Evolutionary conservation across 2,113 vertebrate species (phyloP), one percentile per base, ranked within the genome.

Genomic region (Lepisosteus oculatus): DNA sequence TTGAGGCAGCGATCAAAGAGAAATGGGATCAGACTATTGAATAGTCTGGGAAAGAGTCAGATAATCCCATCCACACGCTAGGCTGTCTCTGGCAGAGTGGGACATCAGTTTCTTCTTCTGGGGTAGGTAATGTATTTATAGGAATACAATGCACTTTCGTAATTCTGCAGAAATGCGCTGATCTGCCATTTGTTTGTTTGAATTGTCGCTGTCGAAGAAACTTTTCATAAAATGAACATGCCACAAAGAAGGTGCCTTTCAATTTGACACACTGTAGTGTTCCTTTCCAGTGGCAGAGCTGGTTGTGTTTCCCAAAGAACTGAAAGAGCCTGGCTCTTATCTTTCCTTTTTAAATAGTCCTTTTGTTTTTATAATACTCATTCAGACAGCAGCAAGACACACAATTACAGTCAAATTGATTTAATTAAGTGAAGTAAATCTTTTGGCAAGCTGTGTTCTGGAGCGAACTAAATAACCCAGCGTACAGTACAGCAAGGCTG

Each of bases 11-110:
- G 68, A 70, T 81, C 71, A 75, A 76, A 75, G 11, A 47, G 42
- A 61, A 15, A 54, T 72, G 64, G 56, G 70, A 78, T 72, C 72
- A 78, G 76, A 74, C 72, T n/a, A 5, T 61, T 67, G 42, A 6
- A 61, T 70, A 61, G 41, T 68, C 13, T 51, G 59, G 43, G 61
- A 68, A 44, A 57, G n/a, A 42, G 63, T 29, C 13, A 57, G 69
- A 72, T 12, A n/a, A 54, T 71, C 44, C 43, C 15, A 47, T 55
- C 59, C 65, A 59, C 47, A 55, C 8, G 68, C 74, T 29, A 13
- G n/a, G 55, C 8, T 8, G 17, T 57, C 44, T 45, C 41, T 76
- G 61, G 17, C n/a, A 55, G 47, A 59, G 57, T 13, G 63, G 15
- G 8, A 44, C 67, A 7, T 55, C 9, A 47, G 56, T 11, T 8